phyloP scores from a whole-genome alignment of 2,113 vertebrate genomes.

The Atractosteus spatula region DNA sequence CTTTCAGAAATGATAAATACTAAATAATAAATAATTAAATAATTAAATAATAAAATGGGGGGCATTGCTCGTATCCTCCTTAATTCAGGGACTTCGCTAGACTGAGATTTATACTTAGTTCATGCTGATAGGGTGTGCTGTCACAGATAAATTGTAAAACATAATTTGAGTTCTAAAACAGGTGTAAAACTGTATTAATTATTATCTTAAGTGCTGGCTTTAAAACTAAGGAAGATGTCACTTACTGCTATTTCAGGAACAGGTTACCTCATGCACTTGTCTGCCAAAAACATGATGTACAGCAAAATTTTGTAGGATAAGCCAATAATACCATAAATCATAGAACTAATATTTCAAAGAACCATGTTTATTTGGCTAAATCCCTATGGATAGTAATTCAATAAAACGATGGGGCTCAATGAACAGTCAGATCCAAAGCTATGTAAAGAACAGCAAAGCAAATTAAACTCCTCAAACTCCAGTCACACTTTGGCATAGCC shows the following conservation, averaged over 20 bases:
- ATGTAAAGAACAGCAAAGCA: no score
- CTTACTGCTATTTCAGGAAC: constrained; percentile 54
- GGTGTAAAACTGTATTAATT: constrained; percentile 72
- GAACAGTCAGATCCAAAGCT: no score
- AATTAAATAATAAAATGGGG: no score
- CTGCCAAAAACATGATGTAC: constrained; percentile 37
- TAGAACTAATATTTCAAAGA: constrained; percentile 18
- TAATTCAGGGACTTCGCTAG: constrained; percentile 33
- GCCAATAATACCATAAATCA: constrained; percentile 24
- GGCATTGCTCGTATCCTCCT: background rate
- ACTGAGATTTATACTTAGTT: constrained; percentile 56
- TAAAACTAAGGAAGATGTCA: constrained; percentile 57
- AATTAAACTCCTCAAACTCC: no score
- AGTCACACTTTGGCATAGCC: constrained; percentile 13
- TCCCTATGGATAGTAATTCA: constrained; percentile 2
- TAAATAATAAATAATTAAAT: no score
- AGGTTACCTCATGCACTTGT: constrained; percentile 61
- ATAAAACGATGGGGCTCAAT: no score
- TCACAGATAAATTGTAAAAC: constrained; percentile 60
- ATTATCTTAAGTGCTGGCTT: constrained; percentile 70
- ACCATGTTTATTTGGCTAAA: constrained; percentile 19
- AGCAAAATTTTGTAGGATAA: constrained; percentile 18
- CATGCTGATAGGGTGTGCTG: constrained; percentile 53
- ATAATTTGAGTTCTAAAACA: constrained; percentile 67
- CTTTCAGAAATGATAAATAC: no score